Base-by-base conservation (phyloP, 2,797 vertebrate species). In the Coccyzus lansbergi region DNA sequence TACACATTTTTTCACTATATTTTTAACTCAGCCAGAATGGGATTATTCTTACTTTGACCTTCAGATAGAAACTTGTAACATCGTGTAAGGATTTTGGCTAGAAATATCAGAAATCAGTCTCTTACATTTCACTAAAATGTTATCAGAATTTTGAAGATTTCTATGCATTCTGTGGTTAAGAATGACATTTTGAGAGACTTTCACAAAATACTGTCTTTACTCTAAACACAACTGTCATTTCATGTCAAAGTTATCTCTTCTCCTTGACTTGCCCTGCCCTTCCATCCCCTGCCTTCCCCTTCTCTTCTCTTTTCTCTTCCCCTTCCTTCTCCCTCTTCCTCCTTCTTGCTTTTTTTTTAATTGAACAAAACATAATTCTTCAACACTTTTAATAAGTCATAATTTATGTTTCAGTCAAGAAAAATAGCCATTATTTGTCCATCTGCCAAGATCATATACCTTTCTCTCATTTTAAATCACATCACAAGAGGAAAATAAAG, bases 391-490 rank as follows among this genome's bases (percentile, higher is more conserved):
- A 44, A 52, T 69, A 63, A 21, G 9, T 29, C 55, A 59, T 51
- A 86, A 82, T 87, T 91, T 80, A 82, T 88, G 82, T 71, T 92
- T 29, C 51, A 89, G 28, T 71, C 31, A 86, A 92, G 58, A 58
- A 68, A 86, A 86, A 38, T 16, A 74, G 16, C 2, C 19, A 79
- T 44, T 88, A 92, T 86, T 83, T 90, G 26, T 82, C 49, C 19
- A 81, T 59, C 31, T 96, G 36, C 34, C 58, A 93, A n/a, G 49
- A 86, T 76, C 25, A 81, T 86, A 94, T 81, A 81, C 19, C 33
- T 92, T 83, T 82, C 82, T 86, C 79, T 90, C 77, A 36, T 90
- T 91, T 63, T 74, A 20, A 55, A 88, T 93, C 80, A 84, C 64
- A 55, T 25, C 69, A 46, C 51, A 63, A 92, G 25, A 86, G n/a